Conservation (phyloP, 2,113 vertebrate genomes). For the Psittacula cyanocephala region DNA sequence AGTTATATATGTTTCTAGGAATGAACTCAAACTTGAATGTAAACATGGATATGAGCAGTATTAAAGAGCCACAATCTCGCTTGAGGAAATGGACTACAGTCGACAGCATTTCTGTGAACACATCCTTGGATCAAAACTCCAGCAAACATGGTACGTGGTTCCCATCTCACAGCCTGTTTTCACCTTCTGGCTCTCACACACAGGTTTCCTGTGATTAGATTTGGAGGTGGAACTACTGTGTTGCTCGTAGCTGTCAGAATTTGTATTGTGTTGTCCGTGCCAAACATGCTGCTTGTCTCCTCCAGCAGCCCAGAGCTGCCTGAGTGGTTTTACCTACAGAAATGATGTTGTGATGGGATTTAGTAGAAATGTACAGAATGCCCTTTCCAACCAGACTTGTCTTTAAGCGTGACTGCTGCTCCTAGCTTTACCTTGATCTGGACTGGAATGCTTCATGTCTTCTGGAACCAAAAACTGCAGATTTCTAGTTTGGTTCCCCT, state of each 20-base stretch:
- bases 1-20: slow-evolving; percentile 72
- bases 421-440: not conserved
- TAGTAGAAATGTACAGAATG: not conserved
- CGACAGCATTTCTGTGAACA: slow-evolving; percentile 89
- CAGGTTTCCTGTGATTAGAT: not conserved
- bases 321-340: not conserved
- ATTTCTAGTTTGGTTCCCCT: not conserved
- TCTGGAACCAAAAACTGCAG: not conserved
- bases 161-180: rapidly evolving
- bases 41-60: slow-evolving; percentile 92
- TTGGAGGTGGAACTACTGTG: not conserved
- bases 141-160: slow-evolving; percentile 90
- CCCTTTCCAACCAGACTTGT: not conserved
- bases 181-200: rapidly evolving
- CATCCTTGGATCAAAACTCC: slow-evolving; percentile 93
- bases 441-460: not conserved
- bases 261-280: not conserved
- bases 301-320: not conserved
- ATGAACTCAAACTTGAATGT: slow-evolving; percentile 99
- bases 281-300: not conserved
- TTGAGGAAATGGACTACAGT: slow-evolving; percentile 96
- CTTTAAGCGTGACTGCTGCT: not conserved
- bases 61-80: slow-evolving; percentile 97
- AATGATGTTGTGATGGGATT: not conserved
- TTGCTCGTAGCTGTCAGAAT: not conserved